Base-by-base conservation (phyloP, 2,888 invertebrate genomes). In the Siphonodentalium dalli region DNA sequence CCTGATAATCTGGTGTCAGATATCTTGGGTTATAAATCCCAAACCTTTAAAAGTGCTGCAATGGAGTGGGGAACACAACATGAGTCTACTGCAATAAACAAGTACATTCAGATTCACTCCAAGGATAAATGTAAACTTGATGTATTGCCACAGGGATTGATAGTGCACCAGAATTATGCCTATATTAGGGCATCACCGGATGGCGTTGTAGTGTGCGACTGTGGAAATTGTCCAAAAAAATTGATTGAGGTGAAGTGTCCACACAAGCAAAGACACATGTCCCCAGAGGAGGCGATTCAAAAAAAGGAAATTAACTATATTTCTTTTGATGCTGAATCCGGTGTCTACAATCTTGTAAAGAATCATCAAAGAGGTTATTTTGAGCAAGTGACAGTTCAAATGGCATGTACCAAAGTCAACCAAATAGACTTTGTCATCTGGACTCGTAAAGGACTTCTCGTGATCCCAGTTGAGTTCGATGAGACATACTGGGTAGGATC, bases 201-300 rank as follows among this genome's bases (percentile, higher is more conserved):
- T 48, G 51, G 45, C 1, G 35, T 47, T 7, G 26, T 47, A 6
- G 11, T 8, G 8, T 57, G 57, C 24, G 18, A 27, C 5, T 57
- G 57, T 26, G 48, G 48, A 35, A n/a, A n/a, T n/a, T n/a, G n/a
- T n/a, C 42, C 43, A 2, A 37, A 24, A n/a, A 24, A 18, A n/a
- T 2, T 57, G 5, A 18, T 52, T 9, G 57, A 52, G 35, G 43
- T 57, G 4, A 52, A 53, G 31, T 47, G 48, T 33, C 57, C 52
- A 0, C 47, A 38, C n/a, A 26, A n/a, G 1, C 21, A 7, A 2
- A 24, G 51, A 31, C 23, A 51, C 31, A 13, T n/a, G 0, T 9
- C n/a, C n/a, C n/a, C 26, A n/a, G 8, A 20, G 9, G 13, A 15
- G 7, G 34, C 28, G 3, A 11, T 34, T 20, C n/a, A 9, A 8